These are phyloP conservation scores for Smutsia gigantea DNA, from an alignment of 2,797 vertebrate species.

Conservation along the genomic window DNA sequence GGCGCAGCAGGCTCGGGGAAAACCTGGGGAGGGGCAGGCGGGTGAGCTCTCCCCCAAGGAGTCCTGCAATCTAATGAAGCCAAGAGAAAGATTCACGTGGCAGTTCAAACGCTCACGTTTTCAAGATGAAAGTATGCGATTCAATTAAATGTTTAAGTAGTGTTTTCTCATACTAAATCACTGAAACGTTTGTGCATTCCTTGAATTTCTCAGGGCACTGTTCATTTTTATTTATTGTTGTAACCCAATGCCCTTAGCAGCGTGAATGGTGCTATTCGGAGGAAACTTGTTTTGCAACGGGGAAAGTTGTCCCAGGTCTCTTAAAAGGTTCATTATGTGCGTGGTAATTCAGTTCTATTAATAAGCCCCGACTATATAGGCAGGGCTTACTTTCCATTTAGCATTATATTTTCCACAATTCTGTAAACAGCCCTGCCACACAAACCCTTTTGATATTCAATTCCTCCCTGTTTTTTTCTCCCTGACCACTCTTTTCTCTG, in stretches of 20 bases:
- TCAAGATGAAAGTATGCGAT: conserved; percentile 83
- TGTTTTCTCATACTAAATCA: conserved; percentile 90
- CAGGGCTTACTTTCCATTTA: conserved; percentile 68
- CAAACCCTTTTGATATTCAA: conserved; percentile 75
- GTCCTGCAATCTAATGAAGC: conserved; percentile 66
- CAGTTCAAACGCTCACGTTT: conserved; percentile 77
- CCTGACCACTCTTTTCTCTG: conserved; percentile 62
- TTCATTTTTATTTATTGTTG: conserved; percentile 93
- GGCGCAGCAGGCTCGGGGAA: neutral
- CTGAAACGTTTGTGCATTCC: conserved; percentile 93
- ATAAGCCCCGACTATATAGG: conserved; percentile 57
- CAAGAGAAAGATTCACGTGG: conserved; percentile 78
- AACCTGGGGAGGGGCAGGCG: neutral
- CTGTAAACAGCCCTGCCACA: conserved; percentile 65
- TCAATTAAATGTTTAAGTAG: conserved; percentile 84
- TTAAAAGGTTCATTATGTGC: conserved; percentile 67
- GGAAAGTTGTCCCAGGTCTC: conserved; percentile 74
- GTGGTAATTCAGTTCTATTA: conserved; percentile 51
- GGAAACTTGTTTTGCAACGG: conserved; percentile 81
- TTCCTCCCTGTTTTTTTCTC: conserved; percentile 45
- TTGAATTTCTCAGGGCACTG: conserved; percentile 92
- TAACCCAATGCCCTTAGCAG: conserved; percentile 92
- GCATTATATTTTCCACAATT: conserved; percentile 76
- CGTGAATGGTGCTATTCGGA: conserved; percentile 91
- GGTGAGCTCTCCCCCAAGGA: conserved; percentile 15